Conservation (phyloP, 1,140 invertebrate genomes). For the Drosophila virilis region DNA sequence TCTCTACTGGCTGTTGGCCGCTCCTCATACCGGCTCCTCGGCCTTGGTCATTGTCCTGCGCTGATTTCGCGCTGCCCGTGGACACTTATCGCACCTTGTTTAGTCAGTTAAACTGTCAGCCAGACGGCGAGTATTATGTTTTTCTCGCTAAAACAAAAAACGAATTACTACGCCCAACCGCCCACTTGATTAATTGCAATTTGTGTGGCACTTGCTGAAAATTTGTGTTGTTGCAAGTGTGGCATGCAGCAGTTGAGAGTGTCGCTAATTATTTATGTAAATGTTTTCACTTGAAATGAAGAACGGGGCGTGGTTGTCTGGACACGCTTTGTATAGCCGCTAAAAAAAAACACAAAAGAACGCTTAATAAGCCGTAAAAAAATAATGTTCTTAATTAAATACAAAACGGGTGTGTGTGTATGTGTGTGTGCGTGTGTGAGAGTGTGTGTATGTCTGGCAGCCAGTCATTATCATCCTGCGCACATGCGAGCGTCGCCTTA, state of each 20-base stretch:
- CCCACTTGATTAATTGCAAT: constrained; percentile 76
- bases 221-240: constrained; percentile 5
- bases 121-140: constrained; percentile 19
- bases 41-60: constrained; percentile 75
- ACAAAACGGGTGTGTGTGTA: constrained; percentile 2
- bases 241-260: constrained; percentile 39
- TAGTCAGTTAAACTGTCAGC: constrained; percentile 78
- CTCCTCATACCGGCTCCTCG: constrained; percentile 1
- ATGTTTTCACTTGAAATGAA: constrained; percentile 78
- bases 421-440: constrained; percentile 6
- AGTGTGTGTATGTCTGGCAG: constrained; percentile 42
- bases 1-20: constrained; percentile 7
- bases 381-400: constrained; percentile 14
- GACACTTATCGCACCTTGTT: constrained; percentile 81
- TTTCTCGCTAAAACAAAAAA: not conserved
- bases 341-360: constrained; percentile 55
- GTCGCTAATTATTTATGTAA: constrained; percentile 82
- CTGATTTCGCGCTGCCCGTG: constrained; percentile 62
- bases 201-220: constrained; percentile 61
- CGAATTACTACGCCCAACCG: not conserved
- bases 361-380: constrained; percentile 42
- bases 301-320: constrained; percentile 41
- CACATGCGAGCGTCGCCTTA: constrained; percentile 66
- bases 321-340: constrained; percentile 58
- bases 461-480: constrained; percentile 60